Evolutionary conservation across 2,888 invertebrate genomes (phyloP).

Genomic region (Macrostomum cliftonense): DNA sequence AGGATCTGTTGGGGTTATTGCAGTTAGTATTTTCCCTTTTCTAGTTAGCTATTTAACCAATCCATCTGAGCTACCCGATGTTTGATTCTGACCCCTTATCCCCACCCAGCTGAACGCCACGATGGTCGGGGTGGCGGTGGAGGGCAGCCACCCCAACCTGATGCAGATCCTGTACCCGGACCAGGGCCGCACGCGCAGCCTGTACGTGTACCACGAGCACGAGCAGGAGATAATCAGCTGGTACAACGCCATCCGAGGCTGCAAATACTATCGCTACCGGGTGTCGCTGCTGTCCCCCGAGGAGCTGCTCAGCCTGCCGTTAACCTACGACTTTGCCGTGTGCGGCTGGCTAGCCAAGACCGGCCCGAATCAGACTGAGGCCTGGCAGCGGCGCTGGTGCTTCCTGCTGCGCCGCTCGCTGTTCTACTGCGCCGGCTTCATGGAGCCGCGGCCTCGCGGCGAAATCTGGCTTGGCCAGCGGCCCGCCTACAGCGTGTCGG

Average conservation of each 20-base stretch:
- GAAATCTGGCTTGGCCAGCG: too few species aligned
- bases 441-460: too few species aligned
- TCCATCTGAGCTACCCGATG: too few species aligned
- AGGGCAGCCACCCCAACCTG: background rate
- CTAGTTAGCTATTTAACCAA: too few species aligned
- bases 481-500: too few species aligned
- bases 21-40: too few species aligned
- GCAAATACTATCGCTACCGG: conserved; percentile 60
- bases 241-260: conserved; percentile 63
- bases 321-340: conserved; percentile 61
- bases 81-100: too few species aligned
- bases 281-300: conserved; percentile 48
- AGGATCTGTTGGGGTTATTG: too few species aligned
- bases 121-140: background rate
- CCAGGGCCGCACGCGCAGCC: conserved; percentile 64
- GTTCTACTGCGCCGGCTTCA: conserved; percentile 50
- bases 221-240: conserved; percentile 59
- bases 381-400: conserved; percentile 68
- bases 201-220: conserved; percentile 67
- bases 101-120: conserved; percentile 51
- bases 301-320: conserved; percentile 44
- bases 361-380: conserved; percentile 59
- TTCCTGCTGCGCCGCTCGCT: conserved; percentile 66
- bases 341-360: conserved; percentile 78
- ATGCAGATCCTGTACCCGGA: conserved; percentile 65